Conservation (phyloP, 2,113 vertebrate genomes). For the Carassius carassius region DNA sequence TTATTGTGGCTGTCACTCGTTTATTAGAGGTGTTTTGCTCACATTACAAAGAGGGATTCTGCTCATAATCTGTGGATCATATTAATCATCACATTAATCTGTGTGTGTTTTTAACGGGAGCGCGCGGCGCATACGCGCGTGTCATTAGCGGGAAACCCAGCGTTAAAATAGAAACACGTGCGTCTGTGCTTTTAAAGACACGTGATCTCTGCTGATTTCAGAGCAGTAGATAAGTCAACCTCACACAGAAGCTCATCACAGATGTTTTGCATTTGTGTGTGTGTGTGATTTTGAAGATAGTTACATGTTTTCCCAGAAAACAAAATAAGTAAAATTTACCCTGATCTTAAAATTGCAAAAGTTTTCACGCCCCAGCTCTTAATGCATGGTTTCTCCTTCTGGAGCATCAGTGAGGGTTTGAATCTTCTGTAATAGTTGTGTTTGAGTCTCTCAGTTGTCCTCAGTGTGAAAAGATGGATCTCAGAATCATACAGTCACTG, state of each 20-base stretch:
- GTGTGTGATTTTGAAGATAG: too few relatives aligned
- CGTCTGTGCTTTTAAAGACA: background rate
- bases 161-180: background rate
- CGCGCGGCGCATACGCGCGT: conserved; percentile 5
- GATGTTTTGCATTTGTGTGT: too few relatives aligned
- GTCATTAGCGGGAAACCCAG: conserved; percentile 3
- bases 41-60: background rate
- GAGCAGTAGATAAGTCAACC: background rate
- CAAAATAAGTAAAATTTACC: too few relatives aligned
- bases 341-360: too few relatives aligned
- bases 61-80: conserved; percentile 37
- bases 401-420: too few relatives aligned
- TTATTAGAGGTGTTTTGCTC: background rate
- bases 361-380: too few relatives aligned
- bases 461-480: too few relatives aligned
- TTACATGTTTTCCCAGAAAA: too few relatives aligned
- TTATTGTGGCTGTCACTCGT: background rate
- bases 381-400: too few relatives aligned
- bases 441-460: too few relatives aligned
- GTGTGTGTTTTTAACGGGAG: conserved; percentile 34
- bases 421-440: too few relatives aligned
- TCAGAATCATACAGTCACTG: too few relatives aligned
- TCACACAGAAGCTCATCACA: background rate
- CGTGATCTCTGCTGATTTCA: background rate
- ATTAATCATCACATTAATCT: conserved; percentile 37